phyloP scores from a whole-genome alignment of 2,113 vertebrate species.

The Glareola pratincola region DNA sequence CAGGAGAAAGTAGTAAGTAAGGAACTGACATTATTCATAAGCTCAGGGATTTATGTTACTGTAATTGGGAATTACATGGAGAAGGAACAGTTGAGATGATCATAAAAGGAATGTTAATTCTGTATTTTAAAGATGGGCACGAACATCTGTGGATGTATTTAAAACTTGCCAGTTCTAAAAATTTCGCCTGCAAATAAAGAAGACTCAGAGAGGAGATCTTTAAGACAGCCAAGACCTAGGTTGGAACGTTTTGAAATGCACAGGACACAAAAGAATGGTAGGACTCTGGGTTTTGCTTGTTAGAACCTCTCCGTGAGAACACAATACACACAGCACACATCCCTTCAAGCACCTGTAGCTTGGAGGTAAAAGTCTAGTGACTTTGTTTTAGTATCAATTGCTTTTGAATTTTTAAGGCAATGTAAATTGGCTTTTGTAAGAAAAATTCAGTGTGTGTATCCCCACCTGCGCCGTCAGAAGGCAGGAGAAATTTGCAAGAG shows the following conservation, averaged over 20 bases:
- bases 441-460: neutral
- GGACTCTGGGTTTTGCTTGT: neutral
- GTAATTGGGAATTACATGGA: neutral
- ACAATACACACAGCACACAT: fast-evolving
- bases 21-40: neutral
- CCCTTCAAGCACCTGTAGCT: neutral
- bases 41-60: neutral
- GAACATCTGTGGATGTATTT: neutral
- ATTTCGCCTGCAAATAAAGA: neutral
- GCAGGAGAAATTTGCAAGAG: neutral
- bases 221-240: neutral
- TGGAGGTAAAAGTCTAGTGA: neutral
- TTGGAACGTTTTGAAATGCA: too few relatives aligned
- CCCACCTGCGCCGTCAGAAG: neutral
- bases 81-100: neutral
- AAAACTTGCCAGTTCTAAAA: neutral
- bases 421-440: neutral
- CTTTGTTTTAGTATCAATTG: neutral
- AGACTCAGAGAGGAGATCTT: neutral
- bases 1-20: neutral
- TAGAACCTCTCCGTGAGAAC: neutral
- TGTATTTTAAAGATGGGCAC: neutral
- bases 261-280: too few relatives aligned
- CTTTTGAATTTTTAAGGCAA: neutral
- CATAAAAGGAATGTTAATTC: neutral